Evolutionary conservation across 2,797 vertebrate species (phyloP), one percentile per base, ranked within the genome.

Genomic region (Macroramphosus scolopax): DNA sequence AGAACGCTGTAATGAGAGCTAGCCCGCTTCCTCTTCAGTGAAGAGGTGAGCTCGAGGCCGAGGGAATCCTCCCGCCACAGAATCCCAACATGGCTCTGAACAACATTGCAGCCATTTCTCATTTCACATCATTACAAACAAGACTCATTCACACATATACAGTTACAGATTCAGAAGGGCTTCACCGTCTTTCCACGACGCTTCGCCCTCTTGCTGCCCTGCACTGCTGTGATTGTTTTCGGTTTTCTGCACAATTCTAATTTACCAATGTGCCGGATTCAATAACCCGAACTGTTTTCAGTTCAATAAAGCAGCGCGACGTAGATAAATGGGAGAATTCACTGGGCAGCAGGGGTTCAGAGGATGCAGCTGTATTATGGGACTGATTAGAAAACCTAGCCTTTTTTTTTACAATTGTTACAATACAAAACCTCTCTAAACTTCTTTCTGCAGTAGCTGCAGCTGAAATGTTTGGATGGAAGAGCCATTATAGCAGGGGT

Each of bases 1-100:
- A 28, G 31, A 42, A 52, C 16, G 43, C 41, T 35, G 25, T 51
- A 75, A 77, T 55, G 52, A 68, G 71, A 39, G 30, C 39, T 61
- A 34, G 20, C 28, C 32, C 36, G 38, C 13, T 45, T 61, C 46
- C 34, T 52, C 43, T 41, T 48, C 29, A 48, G 43, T 32, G 55
- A 51, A 45, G 64, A 73, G 76, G 69, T 77, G 68, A 78, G 63
- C 35, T 54, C 15, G 20, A 66, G 66, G 78, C 45, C 14, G 20
- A 47, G 80, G 78, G 69, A 78, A 76, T 67, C 68, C 76, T 68
- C 43, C 58, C n/a, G n/a, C n/a, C n/a, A n/a, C n/a, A n/a, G n/a
- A n/a, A n/a, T n/a, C n/a, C n/a, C 52, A 46, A 9, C 34, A 18
- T 56, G 55, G 35, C 50, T 58, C 36, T 36, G 37, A 57, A 52